These are phyloP conservation scores for Paedocypris micromegethes DNA, from an alignment of 2,797 vertebrate species.

Conservation along the genomic window DNA sequence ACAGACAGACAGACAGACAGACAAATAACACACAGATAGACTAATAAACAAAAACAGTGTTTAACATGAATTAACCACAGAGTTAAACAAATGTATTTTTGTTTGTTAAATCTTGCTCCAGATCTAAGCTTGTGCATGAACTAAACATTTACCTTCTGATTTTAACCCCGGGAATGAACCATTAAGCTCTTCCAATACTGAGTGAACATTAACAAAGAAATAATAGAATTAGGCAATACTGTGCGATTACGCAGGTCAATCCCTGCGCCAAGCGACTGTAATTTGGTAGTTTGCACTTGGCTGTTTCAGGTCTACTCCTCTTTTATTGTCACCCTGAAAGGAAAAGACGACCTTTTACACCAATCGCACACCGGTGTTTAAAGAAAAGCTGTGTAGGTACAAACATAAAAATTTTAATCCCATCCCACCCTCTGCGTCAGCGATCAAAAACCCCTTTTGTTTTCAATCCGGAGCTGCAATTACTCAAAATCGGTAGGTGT, in stretches of 20 bases:
- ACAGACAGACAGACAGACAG: too few species aligned
- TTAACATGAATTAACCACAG: too few species aligned
- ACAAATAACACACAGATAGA: too few species aligned
- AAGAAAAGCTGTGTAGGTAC: slow-evolving; percentile 30
- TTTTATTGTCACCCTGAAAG: slow-evolving; percentile 10
- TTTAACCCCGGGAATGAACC: too few species aligned
- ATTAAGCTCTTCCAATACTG: too few species aligned
- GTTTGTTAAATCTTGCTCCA: too few species aligned
- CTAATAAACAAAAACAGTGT: too few species aligned
- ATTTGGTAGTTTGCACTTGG: slow-evolving; percentile 13
- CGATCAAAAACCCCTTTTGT: slow-evolving; percentile 40
- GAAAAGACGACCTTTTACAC: slow-evolving; percentile 9
- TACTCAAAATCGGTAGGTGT: slow-evolving; percentile 46
- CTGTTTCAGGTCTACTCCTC: slow-evolving; percentile 18
- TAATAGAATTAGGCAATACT: background rate
- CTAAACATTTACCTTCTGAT: too few species aligned
- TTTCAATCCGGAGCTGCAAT: slow-evolving; percentile 43
- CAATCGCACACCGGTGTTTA: slow-evolving; percentile 21
- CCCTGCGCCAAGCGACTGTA: background rate
- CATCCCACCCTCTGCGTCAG: slow-evolving; percentile 40
- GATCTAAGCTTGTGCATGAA: too few species aligned
- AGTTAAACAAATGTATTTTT: too few species aligned
- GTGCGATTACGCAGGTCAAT: background rate
- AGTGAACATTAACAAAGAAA: background rate
- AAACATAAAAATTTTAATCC: slow-evolving; percentile 46